Evolutionary conservation across 2,113 vertebrate species (phyloP).

Genomic region (Micromys minutus): DNA sequence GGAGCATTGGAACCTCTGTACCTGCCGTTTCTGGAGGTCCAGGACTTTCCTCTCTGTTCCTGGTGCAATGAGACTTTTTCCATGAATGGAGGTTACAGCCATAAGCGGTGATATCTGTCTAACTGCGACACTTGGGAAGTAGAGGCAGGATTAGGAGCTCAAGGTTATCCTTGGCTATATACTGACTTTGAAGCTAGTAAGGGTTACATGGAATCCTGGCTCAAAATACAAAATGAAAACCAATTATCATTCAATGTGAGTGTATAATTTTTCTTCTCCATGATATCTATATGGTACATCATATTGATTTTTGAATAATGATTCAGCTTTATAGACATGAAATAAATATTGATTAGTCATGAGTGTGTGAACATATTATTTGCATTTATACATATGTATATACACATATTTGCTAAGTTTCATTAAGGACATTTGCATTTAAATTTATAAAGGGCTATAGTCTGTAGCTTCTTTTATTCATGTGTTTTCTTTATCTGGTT

Average conservation of each 20-base stretch:
- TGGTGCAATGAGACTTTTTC: neutral
- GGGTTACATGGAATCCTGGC: neutral
- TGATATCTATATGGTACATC: neutral
- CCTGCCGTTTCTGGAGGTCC: neutral
- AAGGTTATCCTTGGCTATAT: neutral
- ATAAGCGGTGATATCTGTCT: neutral
- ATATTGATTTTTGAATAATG: neutral
- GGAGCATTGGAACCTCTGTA: neutral
- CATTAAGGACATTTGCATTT: conserved; percentile 34
- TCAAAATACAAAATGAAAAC: neutral
- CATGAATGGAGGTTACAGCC: neutral
- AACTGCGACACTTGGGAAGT: neutral
- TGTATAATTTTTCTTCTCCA: neutral
- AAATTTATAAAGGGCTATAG: neutral
- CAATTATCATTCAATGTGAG: neutral
- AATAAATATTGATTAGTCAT: neutral
- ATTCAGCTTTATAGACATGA: neutral
- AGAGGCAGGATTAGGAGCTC: neutral
- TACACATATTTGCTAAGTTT: neutral
- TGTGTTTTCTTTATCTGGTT: conserved; percentile 44
- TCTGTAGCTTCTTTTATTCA: neutral
- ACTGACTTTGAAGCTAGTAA: neutral
- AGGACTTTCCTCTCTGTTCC: neutral
- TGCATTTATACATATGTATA: neutral
- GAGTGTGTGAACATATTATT: neutral